phyloP scores from a whole-genome alignment of 1,140 invertebrate genomes.

The Drosophila baimaii region DNA sequence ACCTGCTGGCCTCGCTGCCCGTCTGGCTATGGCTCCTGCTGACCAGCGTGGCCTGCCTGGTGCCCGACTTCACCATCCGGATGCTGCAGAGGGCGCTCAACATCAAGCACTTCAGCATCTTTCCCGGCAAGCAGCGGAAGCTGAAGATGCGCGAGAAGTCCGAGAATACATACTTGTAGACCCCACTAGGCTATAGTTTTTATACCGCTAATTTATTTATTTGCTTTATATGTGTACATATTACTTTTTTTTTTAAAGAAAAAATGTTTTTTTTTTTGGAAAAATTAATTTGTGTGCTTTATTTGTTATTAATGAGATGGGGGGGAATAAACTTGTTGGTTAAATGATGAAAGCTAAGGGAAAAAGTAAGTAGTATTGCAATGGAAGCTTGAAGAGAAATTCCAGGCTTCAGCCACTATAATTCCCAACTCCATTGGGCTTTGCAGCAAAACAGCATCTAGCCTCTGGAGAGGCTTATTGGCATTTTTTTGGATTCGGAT shows the following conservation, averaged over 20 bases:
- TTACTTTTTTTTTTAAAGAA: conserved; percentile 54
- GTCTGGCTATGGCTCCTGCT: conserved; percentile 88
- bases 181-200: conserved; percentile 38
- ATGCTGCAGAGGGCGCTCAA: conserved; percentile 69
- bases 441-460: no score
- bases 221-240: conserved; percentile 52
- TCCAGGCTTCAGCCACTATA: no score
- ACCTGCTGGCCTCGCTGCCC: conserved; percentile 85
- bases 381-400: no score
- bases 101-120: conserved; percentile 68
- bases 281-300: neutral
- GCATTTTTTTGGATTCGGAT: no score
- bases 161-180: conserved; percentile 68
- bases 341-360: no score
- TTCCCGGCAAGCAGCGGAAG: conserved; percentile 71
- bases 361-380: neutral
- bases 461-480: no score
- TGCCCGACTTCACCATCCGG: conserved; percentile 86
- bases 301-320: neutral
- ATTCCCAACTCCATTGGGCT: no score
- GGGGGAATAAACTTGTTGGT: no score
- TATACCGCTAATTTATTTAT: conserved; percentile 72
- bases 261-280: conserved; percentile 51
- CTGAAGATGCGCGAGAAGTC: conserved; percentile 65
- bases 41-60: conserved; percentile 85